Evolutionary conservation across 2,797 vertebrate species (phyloP), one percentile per base, ranked within the genome.

Genomic region (Enteromius thamalakanensis): DNA sequence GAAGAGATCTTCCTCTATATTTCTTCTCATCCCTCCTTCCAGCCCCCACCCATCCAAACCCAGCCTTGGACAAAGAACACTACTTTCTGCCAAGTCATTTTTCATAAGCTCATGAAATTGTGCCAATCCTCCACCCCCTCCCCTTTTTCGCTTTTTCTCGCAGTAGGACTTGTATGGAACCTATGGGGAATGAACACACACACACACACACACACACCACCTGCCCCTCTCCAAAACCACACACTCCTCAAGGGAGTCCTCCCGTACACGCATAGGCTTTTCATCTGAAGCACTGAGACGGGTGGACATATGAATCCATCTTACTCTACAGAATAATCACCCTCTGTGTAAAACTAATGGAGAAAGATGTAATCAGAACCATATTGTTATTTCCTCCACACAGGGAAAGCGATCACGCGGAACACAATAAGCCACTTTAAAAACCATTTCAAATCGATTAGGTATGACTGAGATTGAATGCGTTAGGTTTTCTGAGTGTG

Each of bases 21-120:
- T 87, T 82, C 79, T 72, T 83, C 71, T 77, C 79, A 86, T 82
- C 76, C 79, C 60, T 80, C 62, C 58, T 60, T 84, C 58, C 45
- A 42, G 26, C 78, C 68, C 60, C 69, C 62, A 67, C 62, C 79
- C 77, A 82, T 70, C 69, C 21, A 79, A 79, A 79, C 69, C 65
- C 76, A 77, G 80, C 88, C 85, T 89, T 89, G 89, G 85, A 87
- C 85, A 89, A 87, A 92, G 89, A 91, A 87, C 81, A 83, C 82
- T 86, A 87, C 84, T 86, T 84, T 87, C 87, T 91, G 91, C 88
- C 91, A 93, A 88, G 86, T 93, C 85, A 85, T 93, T 92, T 90
- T 90, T 93, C 91, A 93, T 93, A 88, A 92, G 90, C 91, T 89
- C 88, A 88, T 91, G 84, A 79, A 90, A 91, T 91, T 87, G 81